Evolutionary conservation across 2,113 vertebrate species (phyloP).

Genomic region (Melanerpes aurifrons): DNA sequence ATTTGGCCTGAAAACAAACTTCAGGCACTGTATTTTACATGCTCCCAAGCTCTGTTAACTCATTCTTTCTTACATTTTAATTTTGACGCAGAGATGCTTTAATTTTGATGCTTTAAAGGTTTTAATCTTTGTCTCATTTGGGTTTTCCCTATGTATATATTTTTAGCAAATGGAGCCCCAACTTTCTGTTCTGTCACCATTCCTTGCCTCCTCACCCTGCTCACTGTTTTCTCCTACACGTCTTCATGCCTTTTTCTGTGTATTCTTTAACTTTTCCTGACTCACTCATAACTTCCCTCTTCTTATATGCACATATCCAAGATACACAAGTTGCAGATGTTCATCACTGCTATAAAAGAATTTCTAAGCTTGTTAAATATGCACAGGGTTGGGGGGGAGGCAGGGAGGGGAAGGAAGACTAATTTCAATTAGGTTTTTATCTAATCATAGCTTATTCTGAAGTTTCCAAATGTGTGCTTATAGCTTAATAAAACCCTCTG

Average conservation of each 20-base stretch:
- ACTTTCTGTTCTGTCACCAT: background rate
- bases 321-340: background rate
- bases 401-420: too few relatives aligned
- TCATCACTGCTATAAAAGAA: background rate
- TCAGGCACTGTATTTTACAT: background rate
- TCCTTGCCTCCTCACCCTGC: background rate
- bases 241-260: background rate
- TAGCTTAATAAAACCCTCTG: background rate
- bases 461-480: background rate
- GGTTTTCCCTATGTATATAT: background rate
- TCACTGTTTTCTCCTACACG: background rate
- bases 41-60: background rate
- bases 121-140: background rate
- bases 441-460: background rate
- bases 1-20: background rate
- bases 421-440: background rate
- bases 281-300: background rate
- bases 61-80: background rate
- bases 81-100: background rate
- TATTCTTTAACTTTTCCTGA: background rate
- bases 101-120: background rate
- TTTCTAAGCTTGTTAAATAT: background rate
- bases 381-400: fast-evolving
- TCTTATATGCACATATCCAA: background rate
- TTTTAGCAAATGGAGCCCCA: background rate